A percentile compares a stretch with the other conserved stretches of the same genome.
Conservation (phyloP, 2,888 invertebrate species). For the Seladonia tumulorum region DNA sequence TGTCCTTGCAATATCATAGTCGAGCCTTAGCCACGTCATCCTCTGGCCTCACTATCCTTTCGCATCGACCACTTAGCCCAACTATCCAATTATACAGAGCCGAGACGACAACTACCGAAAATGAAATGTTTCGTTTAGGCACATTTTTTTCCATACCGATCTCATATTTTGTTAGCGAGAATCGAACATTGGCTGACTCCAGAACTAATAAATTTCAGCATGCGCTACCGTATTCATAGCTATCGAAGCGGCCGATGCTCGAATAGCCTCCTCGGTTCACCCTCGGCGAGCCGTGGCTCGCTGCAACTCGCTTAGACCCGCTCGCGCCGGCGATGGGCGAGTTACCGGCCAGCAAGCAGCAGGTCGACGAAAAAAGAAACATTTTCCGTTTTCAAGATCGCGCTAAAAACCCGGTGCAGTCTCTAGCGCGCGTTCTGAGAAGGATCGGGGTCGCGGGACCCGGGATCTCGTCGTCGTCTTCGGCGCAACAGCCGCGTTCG, state of each 20-base stretch:
- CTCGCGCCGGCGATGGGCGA: conserved; percentile 16
- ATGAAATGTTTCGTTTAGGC: neutral
- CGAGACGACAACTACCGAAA: neutral
- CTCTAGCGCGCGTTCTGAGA: conserved; percentile 77
- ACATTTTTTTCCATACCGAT: neutral
- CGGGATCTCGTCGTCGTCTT: conserved; percentile 66
- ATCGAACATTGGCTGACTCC: too few species aligned
- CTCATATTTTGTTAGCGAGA: too few species aligned
- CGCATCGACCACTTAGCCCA: too few species aligned
- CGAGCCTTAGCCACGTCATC: neutral
- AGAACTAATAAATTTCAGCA: neutral
- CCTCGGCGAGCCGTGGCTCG: neutral
- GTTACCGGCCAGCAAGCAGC: conserved; percentile 19
- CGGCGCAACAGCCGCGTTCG: conserved; percentile 65
- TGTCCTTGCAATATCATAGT: neutral
- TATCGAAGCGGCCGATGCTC: neutral
- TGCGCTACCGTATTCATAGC: neutral
- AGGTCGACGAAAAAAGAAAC: conserved; percentile 68
- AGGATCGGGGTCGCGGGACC: conserved; percentile 81
- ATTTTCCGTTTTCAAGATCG: conserved; percentile 80
- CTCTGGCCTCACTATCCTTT: neutral
- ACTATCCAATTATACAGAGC: neutral
- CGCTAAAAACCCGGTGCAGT: conserved; percentile 76
- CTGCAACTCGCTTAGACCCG: neutral
- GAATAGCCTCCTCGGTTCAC: too few species aligned